These are phyloP conservation scores for Lycocerus yunnanus DNA, from an alignment of 2,888 invertebrate genomes.

Conservation along the genomic window DNA sequence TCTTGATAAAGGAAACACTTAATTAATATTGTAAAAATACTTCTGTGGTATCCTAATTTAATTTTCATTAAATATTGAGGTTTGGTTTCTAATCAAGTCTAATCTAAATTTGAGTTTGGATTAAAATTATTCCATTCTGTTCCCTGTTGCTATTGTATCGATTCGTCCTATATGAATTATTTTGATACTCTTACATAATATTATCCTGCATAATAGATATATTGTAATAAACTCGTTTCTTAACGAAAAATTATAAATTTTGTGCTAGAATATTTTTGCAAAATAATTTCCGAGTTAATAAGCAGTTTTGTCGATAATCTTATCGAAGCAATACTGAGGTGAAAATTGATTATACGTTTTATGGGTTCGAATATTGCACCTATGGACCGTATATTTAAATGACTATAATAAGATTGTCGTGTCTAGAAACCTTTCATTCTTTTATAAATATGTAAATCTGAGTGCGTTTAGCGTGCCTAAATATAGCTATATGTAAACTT, in stretches of 20 bases:
- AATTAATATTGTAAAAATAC: background rate
- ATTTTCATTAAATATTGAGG: background rate
- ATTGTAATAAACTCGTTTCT: background rate
- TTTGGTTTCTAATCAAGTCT: background rate
- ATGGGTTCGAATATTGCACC: slow-evolving; percentile 25
- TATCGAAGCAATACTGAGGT: slow-evolving; percentile 10
- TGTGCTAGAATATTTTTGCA: background rate
- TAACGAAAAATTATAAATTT: background rate
- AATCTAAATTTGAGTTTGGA: background rate
- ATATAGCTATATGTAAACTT: slow-evolving; percentile 29
- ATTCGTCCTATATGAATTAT: background rate
- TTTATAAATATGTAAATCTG: slow-evolving; percentile 34
- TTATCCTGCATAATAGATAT: background rate
- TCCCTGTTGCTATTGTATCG: background rate
- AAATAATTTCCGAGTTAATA: background rate
- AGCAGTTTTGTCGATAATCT: background rate
- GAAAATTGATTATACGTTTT: slow-evolving; percentile 28
- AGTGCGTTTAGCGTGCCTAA: slow-evolving; percentile 31
- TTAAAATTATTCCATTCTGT: background rate
- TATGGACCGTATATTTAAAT: slow-evolving; percentile 30
- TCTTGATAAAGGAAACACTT: background rate
- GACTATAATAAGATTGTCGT: slow-evolving; percentile 31
- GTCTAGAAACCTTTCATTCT: slow-evolving; percentile 31
- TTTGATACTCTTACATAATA: too few relatives aligned
- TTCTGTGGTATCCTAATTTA: too few relatives aligned